A percentile compares a stretch with the other conserved stretches of the same genome.
Conservation (phyloP, 2,113 vertebrate species). For the Alaudala cheleensis region DNA sequence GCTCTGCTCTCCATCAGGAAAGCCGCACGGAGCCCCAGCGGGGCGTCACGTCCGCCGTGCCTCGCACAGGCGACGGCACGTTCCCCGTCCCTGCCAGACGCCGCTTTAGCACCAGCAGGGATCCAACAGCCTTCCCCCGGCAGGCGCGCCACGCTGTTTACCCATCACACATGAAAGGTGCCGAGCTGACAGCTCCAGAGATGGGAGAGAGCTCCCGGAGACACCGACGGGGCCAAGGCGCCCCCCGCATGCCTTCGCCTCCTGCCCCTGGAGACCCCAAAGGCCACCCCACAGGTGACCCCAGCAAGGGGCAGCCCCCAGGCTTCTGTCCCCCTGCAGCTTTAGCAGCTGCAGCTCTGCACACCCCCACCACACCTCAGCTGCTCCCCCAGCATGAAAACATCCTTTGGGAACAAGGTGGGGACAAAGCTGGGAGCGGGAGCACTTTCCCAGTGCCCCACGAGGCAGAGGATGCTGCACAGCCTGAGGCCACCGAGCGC, state of each 20-base stretch:
- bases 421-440: neutral
- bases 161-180: conserved; percentile 49
- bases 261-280: neutral
- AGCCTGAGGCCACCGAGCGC: neutral
- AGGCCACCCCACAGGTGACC: neutral
- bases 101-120: conserved; percentile 26
- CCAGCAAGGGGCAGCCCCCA: neutral
- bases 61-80: conserved; percentile 32
- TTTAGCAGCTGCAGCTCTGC: neutral
- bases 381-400: neutral
- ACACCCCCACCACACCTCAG: neutral
- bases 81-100: conserved; percentile 23
- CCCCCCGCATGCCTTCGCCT: fast-evolving
- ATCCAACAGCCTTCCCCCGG: conserved; percentile 34
- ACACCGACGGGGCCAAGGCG: neutral
- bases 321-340: neutral
- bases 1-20: neutral
- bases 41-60: conserved; percentile 14
- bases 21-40: neutral
- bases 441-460: neutral
- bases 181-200: conserved; percentile 23
- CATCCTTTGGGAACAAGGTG: neutral
- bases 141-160: neutral
- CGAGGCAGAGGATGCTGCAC: neutral
- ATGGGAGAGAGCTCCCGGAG: neutral